These are phyloP conservation scores for Limnodromus scolopaceus DNA, from an alignment of 2,797 vertebrate genomes.

Conservation along the genomic window DNA sequence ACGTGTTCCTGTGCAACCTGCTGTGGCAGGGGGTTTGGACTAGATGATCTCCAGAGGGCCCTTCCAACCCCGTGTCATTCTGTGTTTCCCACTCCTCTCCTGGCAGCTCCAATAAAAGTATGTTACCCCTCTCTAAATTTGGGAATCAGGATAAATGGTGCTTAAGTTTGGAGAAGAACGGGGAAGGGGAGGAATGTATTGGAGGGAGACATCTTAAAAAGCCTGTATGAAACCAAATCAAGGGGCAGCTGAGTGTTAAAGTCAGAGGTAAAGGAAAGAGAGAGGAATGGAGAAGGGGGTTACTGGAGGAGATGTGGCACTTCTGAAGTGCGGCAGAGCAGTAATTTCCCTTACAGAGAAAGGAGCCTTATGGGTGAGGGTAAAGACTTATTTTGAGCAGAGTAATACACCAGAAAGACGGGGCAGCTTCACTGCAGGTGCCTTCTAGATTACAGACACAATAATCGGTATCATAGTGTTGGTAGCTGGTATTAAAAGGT, in stretches of 20 bases:
- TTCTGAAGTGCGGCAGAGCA: not conserved
- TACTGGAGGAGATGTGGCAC: not conserved
- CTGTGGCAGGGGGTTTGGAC: too few species aligned
- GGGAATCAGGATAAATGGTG: not conserved
- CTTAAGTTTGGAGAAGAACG: not conserved
- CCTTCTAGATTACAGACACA: not conserved
- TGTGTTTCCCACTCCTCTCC: not conserved
- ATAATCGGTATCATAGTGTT: not conserved
- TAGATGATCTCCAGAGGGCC: too few species aligned
- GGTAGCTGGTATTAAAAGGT: not conserved
- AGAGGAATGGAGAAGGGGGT: not conserved
- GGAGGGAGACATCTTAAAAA: not conserved
- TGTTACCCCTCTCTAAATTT: not conserved
- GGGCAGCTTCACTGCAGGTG: not conserved
- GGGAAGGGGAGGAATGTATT: not conserved
- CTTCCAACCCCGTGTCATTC: too few species aligned
- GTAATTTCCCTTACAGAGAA: not conserved
- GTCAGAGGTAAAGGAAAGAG: not conserved
- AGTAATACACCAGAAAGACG: not conserved
- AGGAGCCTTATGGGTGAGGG: not conserved
- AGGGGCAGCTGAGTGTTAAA: not conserved
- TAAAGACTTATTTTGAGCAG: not conserved
- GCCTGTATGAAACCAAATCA: not conserved
- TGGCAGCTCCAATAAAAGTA: not conserved
- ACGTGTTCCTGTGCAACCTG: too few species aligned